These are phyloP conservation scores for Rhinogobio ventralis DNA, from an alignment of 2,797 vertebrate species.

Conservation along the genomic window DNA sequence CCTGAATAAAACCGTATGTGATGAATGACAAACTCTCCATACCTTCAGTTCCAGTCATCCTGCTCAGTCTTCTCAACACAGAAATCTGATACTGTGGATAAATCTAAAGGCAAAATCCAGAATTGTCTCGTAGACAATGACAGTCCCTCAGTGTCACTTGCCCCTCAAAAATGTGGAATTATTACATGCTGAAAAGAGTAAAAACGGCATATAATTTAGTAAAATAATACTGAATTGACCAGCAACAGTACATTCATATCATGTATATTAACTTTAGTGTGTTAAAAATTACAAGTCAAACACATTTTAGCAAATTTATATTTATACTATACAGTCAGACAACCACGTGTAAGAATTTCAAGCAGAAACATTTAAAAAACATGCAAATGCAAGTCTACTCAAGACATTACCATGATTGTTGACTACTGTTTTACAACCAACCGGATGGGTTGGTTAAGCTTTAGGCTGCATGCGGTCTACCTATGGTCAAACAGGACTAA, in stretches of 20 bases:
- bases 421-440: not conserved
- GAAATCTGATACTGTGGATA: slow-evolving; percentile 57
- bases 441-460: not conserved
- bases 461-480: not conserved
- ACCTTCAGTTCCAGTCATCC: slow-evolving; percentile 76
- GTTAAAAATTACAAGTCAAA: not conserved
- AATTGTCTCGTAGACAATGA: slow-evolving; percentile 58
- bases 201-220: slow-evolving; percentile 40
- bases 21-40: slow-evolving; percentile 49
- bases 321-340: not conserved
- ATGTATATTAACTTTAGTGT: not conserved
- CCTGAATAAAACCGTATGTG: not conserved
- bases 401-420: not conserved
- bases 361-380: not conserved
- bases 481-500: too few species aligned
- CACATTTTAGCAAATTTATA: not conserved
- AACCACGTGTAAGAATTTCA: not conserved
- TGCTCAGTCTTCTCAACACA: slow-evolving; percentile 63
- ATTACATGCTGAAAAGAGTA: slow-evolving; percentile 73
- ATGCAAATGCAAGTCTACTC: not conserved
- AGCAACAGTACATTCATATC: not conserved
- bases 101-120: slow-evolving; percentile 66
- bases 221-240: not conserved
- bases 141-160: slow-evolving; percentile 60
- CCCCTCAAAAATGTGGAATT: slow-evolving; percentile 69